Evolutionary conservation across 1,140 invertebrate genomes (phyloP), one percentile per base, ranked within the genome.

Genomic region (Homarus americanus): DNA sequence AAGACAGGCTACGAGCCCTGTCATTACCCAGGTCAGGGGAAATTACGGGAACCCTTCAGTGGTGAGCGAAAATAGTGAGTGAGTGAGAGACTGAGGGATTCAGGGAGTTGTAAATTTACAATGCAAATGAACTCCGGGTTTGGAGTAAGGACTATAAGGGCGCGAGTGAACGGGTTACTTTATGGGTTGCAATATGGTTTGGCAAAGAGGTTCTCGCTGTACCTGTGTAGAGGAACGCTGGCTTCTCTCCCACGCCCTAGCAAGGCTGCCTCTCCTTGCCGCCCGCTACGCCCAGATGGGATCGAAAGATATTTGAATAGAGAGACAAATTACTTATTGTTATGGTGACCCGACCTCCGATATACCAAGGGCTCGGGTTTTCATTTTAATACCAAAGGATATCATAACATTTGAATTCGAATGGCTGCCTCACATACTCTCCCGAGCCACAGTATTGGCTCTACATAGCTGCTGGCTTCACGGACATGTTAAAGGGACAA

Each of bases 81-180:
- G 83, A 75, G 82, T 20, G 82, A 84, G 82, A 84, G 82, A 66
- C 36, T 73, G 28, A 66, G 82, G 38, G n/a, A 36, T n/a, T 82
- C 79, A 32, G 79, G 38, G 66, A 75, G 36, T 79, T 34, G 49
- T 41, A 58, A 79, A 87, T 87, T 44, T 87, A 87, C 85, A 87
- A 87, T 87, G 85, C 85, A 87, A 87, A 87, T 87, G 85, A 83
- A 63, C 20, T 49, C 20, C 28, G 85, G 75, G 85, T 87, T 78
- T 79, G 75, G 75, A 80, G 58, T 80, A 87, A 79, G 58, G 75
- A 66, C 49, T 69, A 66, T 40, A 63, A 85, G 49, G 85, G 75
- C 32, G 34, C 40, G 44, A 58, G 73, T 58, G 72, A 84, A n/a
- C 53, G 66, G 69, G 58, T 82, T 82, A 69, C 44, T 72, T 66